Evolutionary conservation across 2,888 invertebrate species (phyloP).

Genomic region (Imbricaverruca yamaguchii): DNA sequence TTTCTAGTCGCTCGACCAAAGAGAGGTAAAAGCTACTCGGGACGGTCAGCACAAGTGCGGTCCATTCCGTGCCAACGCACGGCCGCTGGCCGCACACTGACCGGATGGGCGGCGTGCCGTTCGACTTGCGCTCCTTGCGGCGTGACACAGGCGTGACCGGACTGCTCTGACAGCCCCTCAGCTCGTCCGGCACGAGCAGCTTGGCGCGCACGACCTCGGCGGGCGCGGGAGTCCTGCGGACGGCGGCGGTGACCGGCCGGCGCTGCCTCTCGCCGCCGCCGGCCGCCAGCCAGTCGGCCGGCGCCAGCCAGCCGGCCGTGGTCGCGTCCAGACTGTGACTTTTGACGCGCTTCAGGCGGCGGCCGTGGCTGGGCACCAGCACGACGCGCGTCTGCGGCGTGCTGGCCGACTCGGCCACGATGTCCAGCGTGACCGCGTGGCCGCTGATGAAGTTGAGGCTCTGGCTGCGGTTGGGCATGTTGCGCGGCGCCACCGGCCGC

Average conservation of each 20-base stretch:
- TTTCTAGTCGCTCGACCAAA: too few species aligned
- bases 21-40: too few species aligned
- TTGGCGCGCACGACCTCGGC: background rate
- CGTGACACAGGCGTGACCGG: slow-evolving; percentile 23
- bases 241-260: background rate
- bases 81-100: background rate
- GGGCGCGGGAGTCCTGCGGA: background rate
- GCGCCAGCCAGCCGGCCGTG: background rate
- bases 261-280: background rate
- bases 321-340: slow-evolving; percentile 9
- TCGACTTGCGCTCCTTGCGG: slow-evolving; percentile 25
- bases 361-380: background rate
- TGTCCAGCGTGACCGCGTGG: slow-evolving; percentile 2
- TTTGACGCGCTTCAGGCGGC: slow-evolving; percentile 3
- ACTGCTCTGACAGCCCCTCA: slow-evolving; percentile 4
- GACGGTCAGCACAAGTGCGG: too few species aligned
- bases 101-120: background rate
- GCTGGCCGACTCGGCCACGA: slow-evolving; percentile 25
- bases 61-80: too few species aligned
- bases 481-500: slow-evolving; percentile 22
- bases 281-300: background rate
- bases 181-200: slow-evolving; percentile 8
- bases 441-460: slow-evolving; percentile 19
- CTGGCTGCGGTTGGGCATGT: slow-evolving; percentile 25
- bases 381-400: slow-evolving; percentile 21